Evolutionary conservation across 2,797 vertebrate species (phyloP), one percentile per base, ranked within the genome.

Genomic region (Chrosomus eos): DNA sequence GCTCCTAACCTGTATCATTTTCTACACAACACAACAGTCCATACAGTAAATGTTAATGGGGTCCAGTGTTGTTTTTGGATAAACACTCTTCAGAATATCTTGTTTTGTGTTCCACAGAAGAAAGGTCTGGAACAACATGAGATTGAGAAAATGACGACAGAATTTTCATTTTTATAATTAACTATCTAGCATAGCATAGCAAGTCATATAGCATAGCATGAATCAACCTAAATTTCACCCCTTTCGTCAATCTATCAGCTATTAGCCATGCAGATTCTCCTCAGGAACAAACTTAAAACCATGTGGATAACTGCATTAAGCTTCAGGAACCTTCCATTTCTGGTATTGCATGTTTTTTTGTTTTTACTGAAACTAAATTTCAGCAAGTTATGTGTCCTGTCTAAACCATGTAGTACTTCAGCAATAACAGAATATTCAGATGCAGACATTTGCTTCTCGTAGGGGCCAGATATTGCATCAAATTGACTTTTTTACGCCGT

Each of bases 341-440:
- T 19, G 43, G 28, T 64, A 55, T 38, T 26, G 36, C 38, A 28
- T 78, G 36, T 28, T 21, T 38, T 58, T n/a, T 58, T 55, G 23
- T 55, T 55, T 4, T 9, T 3, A 21, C 53, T 38, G 26, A 84
- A 67, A 79, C 53, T n/a, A n/a, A n/a, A n/a, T n/a, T n/a, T n/a
- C 67, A 31, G n/a, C 26, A 68, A 60, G 38, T 60, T 45, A 62
- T 78, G 28, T 62, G 38, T 77, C 19, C 48, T 58, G 64, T 84
- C 66, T 70, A 55, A 76, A 71, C 28, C 33, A n/a, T 36, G 26
- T 23, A 72, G 51, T 31, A 23, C 26, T 43, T 76, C 62, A 77
- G 48, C 33, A n/a, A 28, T 70, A 77, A 83, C 73, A 43, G 4
- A 76, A 83, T 67, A 26, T 68, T 77, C n/a, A 53, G 18, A 38